Conservation (phyloP, 2,888 invertebrate genomes). For the Podabrus alpinus region DNA sequence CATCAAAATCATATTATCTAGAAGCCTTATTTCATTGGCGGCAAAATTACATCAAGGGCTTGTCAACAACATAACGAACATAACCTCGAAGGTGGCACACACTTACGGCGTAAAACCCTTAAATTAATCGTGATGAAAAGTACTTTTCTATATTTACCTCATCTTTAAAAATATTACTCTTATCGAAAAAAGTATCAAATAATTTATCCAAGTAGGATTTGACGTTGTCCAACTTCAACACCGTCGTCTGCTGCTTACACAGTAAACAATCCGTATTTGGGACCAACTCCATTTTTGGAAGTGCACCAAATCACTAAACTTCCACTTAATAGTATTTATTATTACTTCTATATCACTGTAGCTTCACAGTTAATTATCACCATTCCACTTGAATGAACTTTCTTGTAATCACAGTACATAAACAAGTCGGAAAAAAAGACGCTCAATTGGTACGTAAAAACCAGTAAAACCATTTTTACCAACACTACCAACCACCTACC, state of each 20-base stretch:
- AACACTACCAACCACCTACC: too few species aligned
- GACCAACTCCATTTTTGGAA: constrained; percentile 13
- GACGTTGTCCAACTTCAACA: not conserved
- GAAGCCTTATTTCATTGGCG: not conserved
- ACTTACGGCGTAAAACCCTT: not conserved
- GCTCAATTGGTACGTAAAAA: too few species aligned
- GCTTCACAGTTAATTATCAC: not conserved
- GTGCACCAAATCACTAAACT: not conserved
- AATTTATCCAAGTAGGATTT: constrained; percentile 8
- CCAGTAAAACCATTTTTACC: too few species aligned
- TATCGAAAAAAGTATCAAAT: constrained; percentile 21
- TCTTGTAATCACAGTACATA: not conserved
- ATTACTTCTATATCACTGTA: not conserved
- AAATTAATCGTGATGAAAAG: not conserved
- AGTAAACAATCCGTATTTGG: constrained; percentile 6
- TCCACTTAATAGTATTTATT: not conserved
- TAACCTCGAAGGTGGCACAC: not conserved
- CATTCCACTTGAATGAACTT: not conserved
- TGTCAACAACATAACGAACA: too few species aligned
- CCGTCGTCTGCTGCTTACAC: constrained; percentile 16
- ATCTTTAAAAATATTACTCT: constrained; percentile 6
- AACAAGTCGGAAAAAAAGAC: too few species aligned
- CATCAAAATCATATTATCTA: not conserved
- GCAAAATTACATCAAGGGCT: not conserved
- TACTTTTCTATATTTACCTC: constrained; percentile 10